Percentiles rank a stretch among this genome's conserved stretches.
phyloP scores from a whole-genome alignment of 2,888 invertebrate species.

The Aspidiotus destructor region DNA sequence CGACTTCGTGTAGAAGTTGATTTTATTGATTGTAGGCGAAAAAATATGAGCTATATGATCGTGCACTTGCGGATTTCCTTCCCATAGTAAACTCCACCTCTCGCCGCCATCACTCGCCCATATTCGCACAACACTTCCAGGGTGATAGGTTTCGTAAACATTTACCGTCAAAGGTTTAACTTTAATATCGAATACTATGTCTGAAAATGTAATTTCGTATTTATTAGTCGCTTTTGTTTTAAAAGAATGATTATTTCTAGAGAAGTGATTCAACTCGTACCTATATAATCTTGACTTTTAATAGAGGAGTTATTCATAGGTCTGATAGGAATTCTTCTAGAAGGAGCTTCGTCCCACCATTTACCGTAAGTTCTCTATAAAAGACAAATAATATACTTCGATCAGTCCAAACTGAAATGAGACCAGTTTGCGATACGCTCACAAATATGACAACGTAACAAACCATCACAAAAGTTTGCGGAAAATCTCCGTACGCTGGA shows the following conservation, averaged over 20 bases:
- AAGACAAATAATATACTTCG: background rate
- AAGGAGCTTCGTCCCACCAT: constrained; percentile 76
- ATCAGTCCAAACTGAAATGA: background rate
- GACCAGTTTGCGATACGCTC: background rate
- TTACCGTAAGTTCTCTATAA: constrained; percentile 68
- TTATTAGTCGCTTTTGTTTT: no score
- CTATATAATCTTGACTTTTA: constrained; percentile 69
- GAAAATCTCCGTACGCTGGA: constrained; percentile 84
- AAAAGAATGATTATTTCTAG: constrained; percentile 9
- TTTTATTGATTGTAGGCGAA: constrained; percentile 57
- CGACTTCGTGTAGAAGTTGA: constrained; percentile 51
- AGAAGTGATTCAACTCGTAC: constrained; percentile 45
- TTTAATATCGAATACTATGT: constrained; percentile 55
- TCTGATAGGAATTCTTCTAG: constrained; percentile 58
- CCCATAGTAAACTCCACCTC: constrained; percentile 68
- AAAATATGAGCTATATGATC: constrained; percentile 61
- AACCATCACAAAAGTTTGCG: constrained; percentile 83
- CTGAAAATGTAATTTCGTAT: constrained; percentile 41
- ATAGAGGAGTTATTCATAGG: constrained; percentile 58
- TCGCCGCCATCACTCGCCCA: constrained; percentile 54
- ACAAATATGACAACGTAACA: constrained; percentile 39
- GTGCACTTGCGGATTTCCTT: constrained; percentile 55
- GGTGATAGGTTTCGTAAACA: constrained; percentile 77
- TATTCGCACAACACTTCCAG: constrained; percentile 69
- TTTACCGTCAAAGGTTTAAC: constrained; percentile 61